A percentile compares a stretch with the other conserved stretches of the same genome.
These are phyloP conservation scores for Noturus placidus DNA, from an alignment of 2,113 vertebrate genomes.

Conservation along the genomic window DNA sequence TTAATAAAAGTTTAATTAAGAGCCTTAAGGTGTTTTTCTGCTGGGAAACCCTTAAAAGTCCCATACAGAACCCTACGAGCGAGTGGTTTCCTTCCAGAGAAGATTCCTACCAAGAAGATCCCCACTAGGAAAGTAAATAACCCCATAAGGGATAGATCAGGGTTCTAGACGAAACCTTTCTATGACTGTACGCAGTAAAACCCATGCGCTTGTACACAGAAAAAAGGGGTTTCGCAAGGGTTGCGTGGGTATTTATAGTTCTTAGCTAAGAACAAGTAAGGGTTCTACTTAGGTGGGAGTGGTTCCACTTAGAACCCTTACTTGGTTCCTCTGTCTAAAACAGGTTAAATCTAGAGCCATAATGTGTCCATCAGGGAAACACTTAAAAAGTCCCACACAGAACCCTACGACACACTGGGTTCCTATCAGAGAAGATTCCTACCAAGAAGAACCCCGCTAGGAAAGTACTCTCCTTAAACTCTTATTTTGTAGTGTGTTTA, in stretches of 20 bases:
- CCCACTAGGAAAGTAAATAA: background rate
- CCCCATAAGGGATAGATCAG: too few species aligned
- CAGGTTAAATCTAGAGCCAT: background rate
- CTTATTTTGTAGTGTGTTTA: background rate
- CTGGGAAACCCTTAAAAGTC: background rate
- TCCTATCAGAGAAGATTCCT: background rate
- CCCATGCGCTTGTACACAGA: too few species aligned
- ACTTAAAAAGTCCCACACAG: background rate
- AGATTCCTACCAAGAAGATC: background rate
- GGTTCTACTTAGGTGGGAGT: too few species aligned
- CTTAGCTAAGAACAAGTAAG: too few species aligned
- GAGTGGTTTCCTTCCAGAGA: background rate
- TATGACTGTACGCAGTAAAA: too few species aligned
- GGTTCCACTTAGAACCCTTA: too few species aligned
- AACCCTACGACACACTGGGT: background rate
- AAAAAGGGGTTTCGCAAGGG: too few species aligned
- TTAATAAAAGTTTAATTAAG: background rate
- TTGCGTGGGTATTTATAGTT: too few species aligned
- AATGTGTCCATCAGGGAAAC: background rate
- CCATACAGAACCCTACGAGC: too few species aligned
- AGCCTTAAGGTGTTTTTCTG: background rate
- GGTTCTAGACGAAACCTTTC: too few species aligned
- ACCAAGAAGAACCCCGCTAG: background rate
- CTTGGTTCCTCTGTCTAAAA: background rate
- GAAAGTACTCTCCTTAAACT: background rate